These are phyloP conservation scores for Drosophila bipectinata DNA, from an alignment of 1,140 invertebrate species.

Conservation along the genomic window DNA sequence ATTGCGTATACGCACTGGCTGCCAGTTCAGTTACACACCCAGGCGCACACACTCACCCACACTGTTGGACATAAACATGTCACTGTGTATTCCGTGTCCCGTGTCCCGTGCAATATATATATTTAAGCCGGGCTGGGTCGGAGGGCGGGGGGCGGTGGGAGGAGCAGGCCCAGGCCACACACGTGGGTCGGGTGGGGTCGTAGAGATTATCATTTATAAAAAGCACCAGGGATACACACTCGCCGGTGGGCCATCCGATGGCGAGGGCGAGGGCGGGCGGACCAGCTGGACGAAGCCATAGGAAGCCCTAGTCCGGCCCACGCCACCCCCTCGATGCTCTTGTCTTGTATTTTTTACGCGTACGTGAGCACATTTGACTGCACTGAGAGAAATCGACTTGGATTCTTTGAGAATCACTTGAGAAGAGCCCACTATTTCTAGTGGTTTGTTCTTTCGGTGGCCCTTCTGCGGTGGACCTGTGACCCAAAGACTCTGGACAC, in stretches of 20 bases:
- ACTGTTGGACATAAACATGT: constrained; percentile 27
- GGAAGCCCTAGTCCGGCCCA: constrained; percentile 27
- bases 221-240: constrained; percentile 55
- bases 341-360: constrained; percentile 61
- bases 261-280: not conserved
- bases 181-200: constrained; percentile 24
- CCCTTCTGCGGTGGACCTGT: too few relatives aligned
- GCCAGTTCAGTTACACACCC: constrained; percentile 1
- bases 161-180: not conserved
- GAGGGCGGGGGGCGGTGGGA: not conserved
- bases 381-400: not conserved
- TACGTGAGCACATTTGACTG: constrained; percentile 65
- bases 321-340: constrained; percentile 22
- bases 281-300: constrained; percentile 55
- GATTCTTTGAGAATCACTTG: too few relatives aligned
- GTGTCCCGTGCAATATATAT: constrained; percentile 49
- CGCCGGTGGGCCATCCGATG: not conserved
- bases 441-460: not conserved
- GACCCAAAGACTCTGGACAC: not conserved
- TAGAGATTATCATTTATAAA: constrained; percentile 72
- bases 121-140: constrained; percentile 23
- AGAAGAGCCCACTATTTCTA: too few relatives aligned
- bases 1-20: constrained; percentile 66
- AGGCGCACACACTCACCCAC: not conserved
- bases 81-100: constrained; percentile 23